Evolutionary conservation across 2,797 vertebrate genomes (phyloP), one percentile per base, ranked within the genome.

Genomic region (Arremon aurantiirostris): DNA sequence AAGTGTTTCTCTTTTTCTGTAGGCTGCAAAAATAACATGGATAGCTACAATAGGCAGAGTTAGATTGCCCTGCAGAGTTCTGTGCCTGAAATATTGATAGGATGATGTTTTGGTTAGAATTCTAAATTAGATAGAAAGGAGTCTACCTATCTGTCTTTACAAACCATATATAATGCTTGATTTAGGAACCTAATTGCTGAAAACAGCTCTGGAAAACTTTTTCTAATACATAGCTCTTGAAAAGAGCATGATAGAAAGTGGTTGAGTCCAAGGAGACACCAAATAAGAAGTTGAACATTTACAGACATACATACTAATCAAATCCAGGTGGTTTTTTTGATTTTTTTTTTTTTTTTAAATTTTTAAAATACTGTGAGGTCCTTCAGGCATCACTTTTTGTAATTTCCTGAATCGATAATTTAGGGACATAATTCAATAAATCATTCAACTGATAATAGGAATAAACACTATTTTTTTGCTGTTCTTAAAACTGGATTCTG

Each of bases 121-220:
- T 60, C 61, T 71, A 81, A 61, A 88, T 86, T 50, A 83, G 60
- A 71, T 26, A 64, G 32, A 71, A 78, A 46, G 35, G 26, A 90
- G 84, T 89, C 34, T 52, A 34, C 44, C 32, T 66, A 35, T 37
- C 30, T 73, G 50, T 90, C 61, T 81, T 94, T 69, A 82, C 13
- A 90, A 93, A 86, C 26, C 15, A 26, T 35, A 79, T 13, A 7
- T 63, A 86, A 89, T 86, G 22, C 50, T 72, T 77, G 52, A 49
- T 82, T 94, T 83, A 91, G 69, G 66, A 93, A 84, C 11, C 23
- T 70, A 53, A 90, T 90, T 89, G 60, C 24, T 66, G 44, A 92
- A 86, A 84, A 28, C 17, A 88, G 22, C 11, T 90, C 80, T 85
- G 55, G 86, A 94, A 59, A 57, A 28, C 2, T 76, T 94, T 83